phyloP scores from a whole-genome alignment of 2,797 vertebrate genomes.

The Clamator glandarius region DNA sequence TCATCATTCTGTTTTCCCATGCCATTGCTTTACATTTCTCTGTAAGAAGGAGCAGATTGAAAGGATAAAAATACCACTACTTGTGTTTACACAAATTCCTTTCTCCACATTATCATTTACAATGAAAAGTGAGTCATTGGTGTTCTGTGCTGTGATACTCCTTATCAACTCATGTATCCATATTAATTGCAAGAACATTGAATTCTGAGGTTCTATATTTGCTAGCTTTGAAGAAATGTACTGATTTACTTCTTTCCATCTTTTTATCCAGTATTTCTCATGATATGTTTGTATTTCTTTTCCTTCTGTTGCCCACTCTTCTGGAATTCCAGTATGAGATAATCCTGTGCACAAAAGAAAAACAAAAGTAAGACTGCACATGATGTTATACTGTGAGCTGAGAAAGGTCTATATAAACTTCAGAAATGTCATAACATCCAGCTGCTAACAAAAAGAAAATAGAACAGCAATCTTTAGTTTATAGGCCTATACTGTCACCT shows the following conservation, averaged over 20 bases:
- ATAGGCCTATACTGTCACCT: not conserved
- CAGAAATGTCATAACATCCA: not conserved
- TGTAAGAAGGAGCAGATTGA: not conserved
- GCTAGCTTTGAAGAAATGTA: not conserved
- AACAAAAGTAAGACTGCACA: not conserved
- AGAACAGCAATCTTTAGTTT: not conserved
- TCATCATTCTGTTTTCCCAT: not conserved
- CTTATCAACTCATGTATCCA: not conserved
- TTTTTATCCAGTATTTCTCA: not conserved
- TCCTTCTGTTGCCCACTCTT: not conserved
- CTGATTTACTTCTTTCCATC: not conserved
- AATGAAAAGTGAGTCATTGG: not conserved
- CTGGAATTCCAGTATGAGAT: not conserved
- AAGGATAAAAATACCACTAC: not conserved
- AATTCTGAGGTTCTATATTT: not conserved
- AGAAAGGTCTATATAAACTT: not conserved
- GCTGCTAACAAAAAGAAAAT: not conserved
- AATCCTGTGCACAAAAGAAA: not conserved
- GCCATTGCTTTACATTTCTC: not conserved
- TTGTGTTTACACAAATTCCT: conserved; percentile 27
- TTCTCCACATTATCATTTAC: not conserved
- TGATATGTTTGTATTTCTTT: not conserved
- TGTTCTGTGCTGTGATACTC: not conserved
- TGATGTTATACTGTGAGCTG: not conserved
- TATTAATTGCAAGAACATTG: not conserved